phyloP scores from a whole-genome alignment of 92 coral and sea anemone genomes.

The Siderastrea siderea region DNA sequence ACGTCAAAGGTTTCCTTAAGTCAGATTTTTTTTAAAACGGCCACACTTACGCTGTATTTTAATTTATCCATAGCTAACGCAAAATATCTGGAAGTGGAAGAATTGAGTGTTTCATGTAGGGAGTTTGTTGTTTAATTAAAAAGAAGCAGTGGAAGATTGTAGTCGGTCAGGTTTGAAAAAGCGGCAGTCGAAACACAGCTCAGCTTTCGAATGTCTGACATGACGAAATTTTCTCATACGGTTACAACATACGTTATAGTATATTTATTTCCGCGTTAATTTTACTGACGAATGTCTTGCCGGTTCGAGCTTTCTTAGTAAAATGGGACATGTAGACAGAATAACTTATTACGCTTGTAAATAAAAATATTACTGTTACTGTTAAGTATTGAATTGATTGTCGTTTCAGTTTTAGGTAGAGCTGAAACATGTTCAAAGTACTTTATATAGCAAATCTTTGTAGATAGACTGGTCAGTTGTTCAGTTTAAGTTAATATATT shows the following conservation, averaged over 20 bases:
- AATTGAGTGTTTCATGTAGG: neutral
- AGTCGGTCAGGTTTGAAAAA: neutral
- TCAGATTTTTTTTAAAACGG: too few species aligned
- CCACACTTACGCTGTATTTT: too few species aligned
- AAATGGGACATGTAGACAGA: neutral
- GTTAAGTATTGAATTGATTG: neutral
- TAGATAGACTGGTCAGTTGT: too few species aligned
- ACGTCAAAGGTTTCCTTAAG: too few species aligned
- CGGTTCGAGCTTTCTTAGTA: constrained; percentile 18
- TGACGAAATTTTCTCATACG: constrained; percentile 11
- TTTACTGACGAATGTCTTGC: constrained; percentile 20
- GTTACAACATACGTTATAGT: neutral
- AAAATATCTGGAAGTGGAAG: neutral
- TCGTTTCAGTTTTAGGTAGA: neutral
- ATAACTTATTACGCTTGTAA: neutral
- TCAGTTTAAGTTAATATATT: too few species aligned
- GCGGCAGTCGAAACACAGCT: neutral
- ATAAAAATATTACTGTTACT: neutral
- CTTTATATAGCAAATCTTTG: too few species aligned
- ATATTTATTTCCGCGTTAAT: constrained; percentile 6
- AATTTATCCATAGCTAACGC: too few species aligned
- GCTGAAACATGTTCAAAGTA: too few species aligned
- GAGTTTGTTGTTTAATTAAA: neutral
- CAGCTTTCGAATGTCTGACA: neutral
- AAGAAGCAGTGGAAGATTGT: neutral